These are phyloP conservation scores for Neodiprion fabricii DNA, from an alignment of 1,140 invertebrate genomes.

Conservation along the genomic window DNA sequence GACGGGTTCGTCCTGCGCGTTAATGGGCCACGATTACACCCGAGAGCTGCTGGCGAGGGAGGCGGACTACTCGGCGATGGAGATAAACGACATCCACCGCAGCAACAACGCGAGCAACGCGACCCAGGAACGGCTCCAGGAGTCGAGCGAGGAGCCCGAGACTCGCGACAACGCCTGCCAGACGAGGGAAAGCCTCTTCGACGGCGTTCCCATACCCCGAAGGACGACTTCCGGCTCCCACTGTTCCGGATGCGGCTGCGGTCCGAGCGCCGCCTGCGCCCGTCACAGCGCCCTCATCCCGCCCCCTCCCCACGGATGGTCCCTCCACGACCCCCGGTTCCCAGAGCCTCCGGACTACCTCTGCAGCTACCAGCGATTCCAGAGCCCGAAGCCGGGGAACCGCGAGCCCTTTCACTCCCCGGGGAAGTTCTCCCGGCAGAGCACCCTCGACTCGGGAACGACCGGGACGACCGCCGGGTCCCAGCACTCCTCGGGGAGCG, in stretches of 20 bases:
- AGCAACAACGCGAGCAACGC: conserved; percentile 59
- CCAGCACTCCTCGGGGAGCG: conserved; percentile 38
- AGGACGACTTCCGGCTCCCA: conserved; percentile 36
- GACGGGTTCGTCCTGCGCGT: background rate
- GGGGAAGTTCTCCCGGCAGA: conserved; percentile 48
- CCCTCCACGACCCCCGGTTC: conserved; percentile 40
- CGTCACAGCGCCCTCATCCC: conserved; percentile 42
- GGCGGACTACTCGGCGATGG: conserved; percentile 44
- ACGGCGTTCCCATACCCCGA: conserved; percentile 47
- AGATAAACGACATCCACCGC: conserved; percentile 59
- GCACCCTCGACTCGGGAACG: conserved; percentile 66
- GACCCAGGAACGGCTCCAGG: conserved; percentile 61
- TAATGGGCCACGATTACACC: conserved; percentile 48
- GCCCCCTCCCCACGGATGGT: conserved; percentile 52
- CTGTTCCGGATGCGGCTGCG: conserved; percentile 41
- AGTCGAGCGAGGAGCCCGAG: conserved; percentile 64
- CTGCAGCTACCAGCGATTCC: conserved; percentile 45
- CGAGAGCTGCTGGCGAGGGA: conserved; percentile 42
- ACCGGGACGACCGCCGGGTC: conserved; percentile 48
- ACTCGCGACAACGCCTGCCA: conserved; percentile 82
- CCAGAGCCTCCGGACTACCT: conserved; percentile 38
- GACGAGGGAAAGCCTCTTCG: conserved; percentile 78
- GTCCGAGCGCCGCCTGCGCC: conserved; percentile 7
- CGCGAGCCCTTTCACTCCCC: conserved; percentile 30
- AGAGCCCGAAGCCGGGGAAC: conserved; percentile 43